Evolutionary conservation across 2,888 invertebrate genomes (phyloP).

Genomic region (Lepetodrilus schrolli): DNA sequence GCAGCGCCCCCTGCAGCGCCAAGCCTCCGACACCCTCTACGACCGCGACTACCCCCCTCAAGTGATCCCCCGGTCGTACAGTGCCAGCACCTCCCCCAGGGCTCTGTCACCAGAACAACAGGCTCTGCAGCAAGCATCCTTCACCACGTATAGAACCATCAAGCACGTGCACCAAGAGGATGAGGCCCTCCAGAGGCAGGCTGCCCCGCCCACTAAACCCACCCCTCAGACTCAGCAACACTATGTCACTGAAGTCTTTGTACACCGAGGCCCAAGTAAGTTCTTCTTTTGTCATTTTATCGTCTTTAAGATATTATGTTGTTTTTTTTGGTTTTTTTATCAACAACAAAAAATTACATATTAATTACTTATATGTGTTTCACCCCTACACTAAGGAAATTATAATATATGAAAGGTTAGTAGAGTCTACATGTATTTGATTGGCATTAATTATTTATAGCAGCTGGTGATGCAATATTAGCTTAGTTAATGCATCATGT

Average conservation of each 20-base stretch:
- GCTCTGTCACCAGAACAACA: conserved; percentile 42
- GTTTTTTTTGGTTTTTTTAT: too few relatives aligned
- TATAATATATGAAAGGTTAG: too few relatives aligned
- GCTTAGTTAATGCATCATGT: too few relatives aligned
- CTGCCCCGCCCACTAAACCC: conserved; percentile 1
- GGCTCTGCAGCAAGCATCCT: conserved; percentile 45
- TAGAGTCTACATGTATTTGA: too few relatives aligned
- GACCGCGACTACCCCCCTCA: conserved; percentile 46
- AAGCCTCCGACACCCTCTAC: conserved; percentile 50
- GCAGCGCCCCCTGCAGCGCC: conserved; percentile 43
- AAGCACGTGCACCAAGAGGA: conserved; percentile 44
- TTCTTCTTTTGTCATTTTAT: too few relatives aligned
- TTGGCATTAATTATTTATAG: too few relatives aligned
- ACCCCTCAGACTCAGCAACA: conserved; percentile 57
- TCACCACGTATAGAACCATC: conserved; percentile 58
- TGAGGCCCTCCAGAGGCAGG: conserved; percentile 36
- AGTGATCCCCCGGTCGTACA: conserved; percentile 45
- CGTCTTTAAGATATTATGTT: too few relatives aligned
- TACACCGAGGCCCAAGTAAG: conserved; percentile 59
- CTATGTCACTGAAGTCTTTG: conserved; percentile 68
- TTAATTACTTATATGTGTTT: too few relatives aligned
- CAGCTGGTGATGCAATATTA: too few relatives aligned
- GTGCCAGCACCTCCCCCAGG: conserved; percentile 45
- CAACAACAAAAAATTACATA: too few relatives aligned
- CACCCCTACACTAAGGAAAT: too few relatives aligned